Evolutionary conservation across 2,888 invertebrate genomes (phyloP).

Genomic region (Eupithecia exiguata): DNA sequence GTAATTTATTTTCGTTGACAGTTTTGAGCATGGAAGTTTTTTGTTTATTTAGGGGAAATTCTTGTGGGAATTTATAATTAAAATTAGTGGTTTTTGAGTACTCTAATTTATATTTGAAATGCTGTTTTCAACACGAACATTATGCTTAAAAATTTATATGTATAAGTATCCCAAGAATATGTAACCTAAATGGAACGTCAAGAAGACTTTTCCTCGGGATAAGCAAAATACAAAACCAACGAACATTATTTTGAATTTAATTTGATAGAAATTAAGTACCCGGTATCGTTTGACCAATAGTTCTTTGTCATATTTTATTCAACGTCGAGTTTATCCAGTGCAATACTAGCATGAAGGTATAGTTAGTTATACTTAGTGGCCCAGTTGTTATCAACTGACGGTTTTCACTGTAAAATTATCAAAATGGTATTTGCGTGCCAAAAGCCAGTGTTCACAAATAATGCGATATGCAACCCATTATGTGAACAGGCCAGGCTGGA

Average conservation of each 20-base stretch:
- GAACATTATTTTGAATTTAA: background rate
- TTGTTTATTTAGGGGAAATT: background rate
- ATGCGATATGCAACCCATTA: conserved; percentile 33
- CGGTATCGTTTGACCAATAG: background rate
- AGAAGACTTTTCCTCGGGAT: background rate
- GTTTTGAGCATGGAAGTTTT: conserved; percentile 23
- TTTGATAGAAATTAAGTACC: background rate
- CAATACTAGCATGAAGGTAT: background rate
- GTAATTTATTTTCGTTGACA: conserved; percentile 48
- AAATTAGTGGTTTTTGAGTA: conserved; percentile 9
- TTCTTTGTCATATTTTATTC: background rate
- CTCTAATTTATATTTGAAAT: background rate
- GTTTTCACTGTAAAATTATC: conserved; percentile 30
- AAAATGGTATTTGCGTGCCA: conserved; percentile 41
- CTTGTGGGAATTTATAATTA: conserved; percentile 4
- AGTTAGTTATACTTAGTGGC: background rate
- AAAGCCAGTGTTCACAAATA: conserved; percentile 37
- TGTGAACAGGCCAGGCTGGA: conserved; percentile 15
- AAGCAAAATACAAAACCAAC: background rate
- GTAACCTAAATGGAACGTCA: background rate
- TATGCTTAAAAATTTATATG: background rate
- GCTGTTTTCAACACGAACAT: background rate
- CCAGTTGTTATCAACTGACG: conserved; percentile 17
- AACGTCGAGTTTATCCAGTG: background rate
- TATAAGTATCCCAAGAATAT: background rate